These are phyloP conservation scores for Erethizon dorsatum DNA, from an alignment of 2,797 vertebrate species.

Conservation along the genomic window DNA sequence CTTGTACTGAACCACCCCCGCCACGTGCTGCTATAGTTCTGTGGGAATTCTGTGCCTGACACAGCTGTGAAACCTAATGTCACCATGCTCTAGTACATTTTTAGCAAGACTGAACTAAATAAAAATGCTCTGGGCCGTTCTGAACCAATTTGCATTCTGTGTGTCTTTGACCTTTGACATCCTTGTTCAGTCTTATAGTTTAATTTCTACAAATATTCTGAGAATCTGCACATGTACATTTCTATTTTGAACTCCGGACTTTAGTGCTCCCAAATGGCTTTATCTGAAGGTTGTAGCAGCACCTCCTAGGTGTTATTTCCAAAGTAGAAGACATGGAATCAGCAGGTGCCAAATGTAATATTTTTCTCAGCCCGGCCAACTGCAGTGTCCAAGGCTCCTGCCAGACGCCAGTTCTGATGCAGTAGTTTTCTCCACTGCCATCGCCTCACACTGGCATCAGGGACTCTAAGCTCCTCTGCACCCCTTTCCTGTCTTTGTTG, in stretches of 20 bases:
- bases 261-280: neutral
- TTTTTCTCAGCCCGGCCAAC: neutral
- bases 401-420: rapidly evolving
- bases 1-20: neutral
- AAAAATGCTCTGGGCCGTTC: neutral
- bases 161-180: neutral
- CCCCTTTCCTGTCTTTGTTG: neutral
- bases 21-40: rapidly evolving
- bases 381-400: rapidly evolving
- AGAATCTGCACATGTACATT: neutral
- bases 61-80: neutral
- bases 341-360: neutral
- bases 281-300: neutral
- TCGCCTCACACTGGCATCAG: rapidly evolving
- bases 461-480: rapidly evolving
- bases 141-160: neutral
- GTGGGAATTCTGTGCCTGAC: rapidly evolving
- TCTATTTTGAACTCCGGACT: neutral
- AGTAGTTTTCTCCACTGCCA: rapidly evolving
- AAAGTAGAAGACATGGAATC: neutral
- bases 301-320: neutral
- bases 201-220: conserved; percentile 40
- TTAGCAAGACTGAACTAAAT: neutral
- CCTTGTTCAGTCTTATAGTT: neutral
- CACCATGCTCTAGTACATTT: neutral